These are phyloP conservation scores for Caenorhabditis uteleia DNA, from an alignment of 2,888 invertebrate genomes.

Conservation along the genomic window DNA sequence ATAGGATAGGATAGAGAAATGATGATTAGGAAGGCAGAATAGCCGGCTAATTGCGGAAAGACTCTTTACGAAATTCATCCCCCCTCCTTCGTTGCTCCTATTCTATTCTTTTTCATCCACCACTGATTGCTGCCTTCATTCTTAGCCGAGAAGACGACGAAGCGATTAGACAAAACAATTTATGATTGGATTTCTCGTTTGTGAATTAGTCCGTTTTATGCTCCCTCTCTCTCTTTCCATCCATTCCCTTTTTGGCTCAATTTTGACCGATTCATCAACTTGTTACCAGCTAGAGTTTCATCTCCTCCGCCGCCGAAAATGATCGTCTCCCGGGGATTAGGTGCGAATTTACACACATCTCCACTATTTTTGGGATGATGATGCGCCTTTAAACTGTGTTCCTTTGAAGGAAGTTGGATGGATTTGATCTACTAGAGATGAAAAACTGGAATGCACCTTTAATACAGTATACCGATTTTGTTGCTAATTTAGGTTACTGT, in stretches of 20 bases:
- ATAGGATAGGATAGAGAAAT: too few relatives aligned
- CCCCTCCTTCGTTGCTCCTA: background rate
- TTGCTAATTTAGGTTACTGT: too few relatives aligned
- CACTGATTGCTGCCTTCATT: too few relatives aligned
- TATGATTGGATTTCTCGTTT: conserved; percentile 24
- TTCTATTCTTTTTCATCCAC: background rate
- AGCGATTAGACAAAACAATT: too few relatives aligned
- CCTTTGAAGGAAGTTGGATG: too few relatives aligned
- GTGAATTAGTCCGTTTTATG: background rate
- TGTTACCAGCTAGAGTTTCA: conserved; percentile 5
- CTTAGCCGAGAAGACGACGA: too few relatives aligned
- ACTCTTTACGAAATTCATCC: conserved; percentile 17
- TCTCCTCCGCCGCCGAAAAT: background rate
- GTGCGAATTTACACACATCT: conserved; percentile 15
- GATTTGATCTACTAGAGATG: too few relatives aligned
- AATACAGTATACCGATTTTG: too few relatives aligned
- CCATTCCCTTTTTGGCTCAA: too few relatives aligned
- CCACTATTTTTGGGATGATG: background rate
- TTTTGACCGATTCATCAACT: conserved; percentile 30
- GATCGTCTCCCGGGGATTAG: conserved; percentile 14
- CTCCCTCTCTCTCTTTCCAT: background rate
- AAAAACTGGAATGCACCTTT: too few relatives aligned
- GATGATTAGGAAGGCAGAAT: conserved; percentile 20
- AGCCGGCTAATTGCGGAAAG: conserved; percentile 41
- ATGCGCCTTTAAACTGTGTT: too few relatives aligned